A percentile compares a stretch with the other conserved stretches of the same genome.
These are phyloP conservation scores for Unio pictorum DNA, from an alignment of 2,888 invertebrate genomes.

Conservation along the genomic window DNA sequence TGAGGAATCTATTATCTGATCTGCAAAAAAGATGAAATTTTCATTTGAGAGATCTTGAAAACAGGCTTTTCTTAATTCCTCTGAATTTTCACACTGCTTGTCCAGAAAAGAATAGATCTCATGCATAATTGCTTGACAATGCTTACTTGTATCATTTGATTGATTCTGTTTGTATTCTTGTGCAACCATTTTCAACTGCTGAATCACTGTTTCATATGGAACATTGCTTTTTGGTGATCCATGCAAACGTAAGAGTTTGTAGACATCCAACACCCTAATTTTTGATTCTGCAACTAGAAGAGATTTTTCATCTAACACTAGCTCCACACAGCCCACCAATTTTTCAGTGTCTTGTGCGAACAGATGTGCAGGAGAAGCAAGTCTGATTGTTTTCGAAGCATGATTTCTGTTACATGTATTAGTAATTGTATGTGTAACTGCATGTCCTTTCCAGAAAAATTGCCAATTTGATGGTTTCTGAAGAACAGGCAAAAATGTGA, in stretches of 20 bases:
- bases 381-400: not conserved
- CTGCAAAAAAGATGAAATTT: no score
- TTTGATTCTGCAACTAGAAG: no score
- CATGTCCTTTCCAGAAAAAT: constrained; percentile 28
- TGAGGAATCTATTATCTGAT: no score
- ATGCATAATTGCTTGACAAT: not conserved
- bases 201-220: not conserved
- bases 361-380: constrained; percentile 5
- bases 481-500: constrained; percentile 21
- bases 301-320: constrained; percentile 1
- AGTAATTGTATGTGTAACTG: no score
- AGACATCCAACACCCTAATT: no score
- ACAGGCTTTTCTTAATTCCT: no score
- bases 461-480: constrained; percentile 32
- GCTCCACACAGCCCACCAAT: constrained; percentile 3
- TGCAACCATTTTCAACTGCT: not conserved
- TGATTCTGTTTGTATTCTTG: no score
- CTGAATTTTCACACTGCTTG: not conserved
- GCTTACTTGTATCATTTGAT: no score
- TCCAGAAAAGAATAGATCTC: constrained; percentile 7
- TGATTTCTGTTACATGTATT: no score
- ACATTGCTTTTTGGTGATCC: not conserved
- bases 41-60: no score
- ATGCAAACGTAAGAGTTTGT: no score
- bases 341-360: not conserved